A percentile compares a stretch with the other conserved stretches of the same genome.
phyloP scores from a whole-genome alignment of 53 echinoderm and acorn worm genomes.

The Stichopus horrens region DNA sequence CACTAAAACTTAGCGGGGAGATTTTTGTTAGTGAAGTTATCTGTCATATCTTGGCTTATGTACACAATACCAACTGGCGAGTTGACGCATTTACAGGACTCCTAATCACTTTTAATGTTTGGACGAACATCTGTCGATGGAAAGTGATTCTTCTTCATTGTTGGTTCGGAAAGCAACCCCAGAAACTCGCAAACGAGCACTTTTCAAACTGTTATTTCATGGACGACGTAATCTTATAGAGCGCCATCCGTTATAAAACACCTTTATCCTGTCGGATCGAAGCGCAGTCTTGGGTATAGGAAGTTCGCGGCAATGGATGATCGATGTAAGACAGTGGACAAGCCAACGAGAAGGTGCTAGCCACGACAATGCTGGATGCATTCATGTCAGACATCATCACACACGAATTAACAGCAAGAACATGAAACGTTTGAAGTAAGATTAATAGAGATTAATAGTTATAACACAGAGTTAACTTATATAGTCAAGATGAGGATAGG shows the following conservation, averaged over 20 bases:
- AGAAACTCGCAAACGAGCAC: neutral
- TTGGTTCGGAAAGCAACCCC: too few relatives aligned
- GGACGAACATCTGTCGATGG: neutral
- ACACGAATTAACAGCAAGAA: too few relatives aligned
- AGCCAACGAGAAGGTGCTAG: too few relatives aligned
- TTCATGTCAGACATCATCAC: too few relatives aligned
- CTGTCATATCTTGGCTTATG: conserved; percentile 2
- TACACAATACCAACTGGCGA: conserved; percentile 14
- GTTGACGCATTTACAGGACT: neutral
- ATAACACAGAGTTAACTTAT: too few relatives aligned
- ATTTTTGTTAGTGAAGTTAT: neutral
- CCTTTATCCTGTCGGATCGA: neutral
- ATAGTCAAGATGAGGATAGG: too few relatives aligned
- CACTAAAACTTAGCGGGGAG: neutral
- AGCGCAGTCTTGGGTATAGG: too few relatives aligned
- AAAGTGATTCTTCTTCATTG: neutral
- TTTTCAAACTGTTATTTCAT: neutral
- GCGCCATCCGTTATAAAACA: neutral
- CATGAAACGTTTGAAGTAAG: too few relatives aligned
- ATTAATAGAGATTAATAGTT: too few relatives aligned
- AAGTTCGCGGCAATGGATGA: too few relatives aligned
- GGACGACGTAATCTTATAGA: neutral
- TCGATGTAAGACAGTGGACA: too few relatives aligned
- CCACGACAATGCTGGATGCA: too few relatives aligned
- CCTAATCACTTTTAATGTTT: neutral